Conservation (phyloP, 2,888 invertebrate genomes). For the Agrilus cyanescens region DNA sequence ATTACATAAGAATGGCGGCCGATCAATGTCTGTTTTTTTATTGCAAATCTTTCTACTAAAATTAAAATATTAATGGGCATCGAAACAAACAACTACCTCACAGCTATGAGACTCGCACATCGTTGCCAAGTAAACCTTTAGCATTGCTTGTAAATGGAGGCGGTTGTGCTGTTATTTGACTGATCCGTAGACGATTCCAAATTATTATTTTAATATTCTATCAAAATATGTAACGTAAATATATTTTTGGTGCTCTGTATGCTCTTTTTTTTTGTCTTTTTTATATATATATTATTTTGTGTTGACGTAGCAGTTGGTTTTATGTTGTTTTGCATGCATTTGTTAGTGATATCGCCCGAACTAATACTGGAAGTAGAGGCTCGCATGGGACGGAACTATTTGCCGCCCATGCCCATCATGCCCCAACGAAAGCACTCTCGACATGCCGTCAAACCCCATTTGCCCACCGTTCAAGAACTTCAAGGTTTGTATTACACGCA, state of each 20-base stretch:
- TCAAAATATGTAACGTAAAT: too few species aligned
- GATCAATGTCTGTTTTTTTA: too few species aligned
- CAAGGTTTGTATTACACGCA: constrained; percentile 47
- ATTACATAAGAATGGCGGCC: too few species aligned
- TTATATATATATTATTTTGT: constrained; percentile 24
- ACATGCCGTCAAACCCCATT: constrained; percentile 38
- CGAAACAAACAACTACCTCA: too few species aligned
- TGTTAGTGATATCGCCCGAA: constrained; percentile 76
- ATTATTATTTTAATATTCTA: too few species aligned
- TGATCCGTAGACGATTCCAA: too few species aligned
- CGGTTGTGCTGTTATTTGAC: too few species aligned
- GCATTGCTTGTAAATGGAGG: too few species aligned
- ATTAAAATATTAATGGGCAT: too few species aligned
- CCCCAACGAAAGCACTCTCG: constrained; percentile 46
- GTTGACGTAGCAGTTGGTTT: constrained; percentile 21
- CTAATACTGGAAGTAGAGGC: constrained; percentile 81
- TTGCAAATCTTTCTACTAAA: too few species aligned
- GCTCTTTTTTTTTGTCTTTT: constrained; percentile 18
- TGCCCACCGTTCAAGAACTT: constrained; percentile 66
- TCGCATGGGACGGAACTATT: constrained; percentile 67
- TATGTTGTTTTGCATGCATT: constrained; percentile 27
- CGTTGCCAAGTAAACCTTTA: too few species aligned
- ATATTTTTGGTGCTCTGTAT: constrained; percentile 12
- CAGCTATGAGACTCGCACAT: too few species aligned
- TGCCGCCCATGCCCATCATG: constrained; percentile 53